phyloP scores from a whole-genome alignment of 1,140 invertebrate species.

The Meteorus sp. region DNA sequence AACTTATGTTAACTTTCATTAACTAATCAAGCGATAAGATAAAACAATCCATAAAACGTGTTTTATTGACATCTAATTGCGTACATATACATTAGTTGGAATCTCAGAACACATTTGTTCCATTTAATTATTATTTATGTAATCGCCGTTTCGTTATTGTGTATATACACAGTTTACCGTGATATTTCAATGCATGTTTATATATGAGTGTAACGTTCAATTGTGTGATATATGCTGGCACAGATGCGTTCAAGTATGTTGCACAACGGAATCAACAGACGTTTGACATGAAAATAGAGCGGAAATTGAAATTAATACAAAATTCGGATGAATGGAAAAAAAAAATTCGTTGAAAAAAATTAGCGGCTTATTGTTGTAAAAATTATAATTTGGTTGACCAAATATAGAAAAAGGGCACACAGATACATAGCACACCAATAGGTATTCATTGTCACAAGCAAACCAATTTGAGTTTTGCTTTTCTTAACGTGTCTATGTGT shows the following conservation, averaged over 20 bases:
- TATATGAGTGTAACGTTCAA: constrained; percentile 32
- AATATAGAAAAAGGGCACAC: constrained; percentile 40
- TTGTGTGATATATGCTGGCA: constrained; percentile 43
- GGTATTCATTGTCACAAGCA: neutral
- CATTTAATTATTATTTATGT: no score
- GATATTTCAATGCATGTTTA: constrained; percentile 24
- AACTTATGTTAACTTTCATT: no score
- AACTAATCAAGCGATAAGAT: no score
- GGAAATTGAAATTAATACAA: constrained; percentile 38
- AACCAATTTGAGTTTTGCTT: constrained; percentile 27
- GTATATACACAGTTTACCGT: constrained; percentile 1
- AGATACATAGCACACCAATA: constrained; percentile 48
- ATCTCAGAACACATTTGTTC: no score
- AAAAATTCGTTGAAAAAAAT: constrained; percentile 16
- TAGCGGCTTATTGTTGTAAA: no score
- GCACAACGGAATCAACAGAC: constrained; percentile 49
- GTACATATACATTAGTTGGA: no score
- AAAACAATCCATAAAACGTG: no score
- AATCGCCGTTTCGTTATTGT: constrained; percentile 20
- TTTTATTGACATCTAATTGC: no score
- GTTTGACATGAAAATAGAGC: constrained; percentile 53
- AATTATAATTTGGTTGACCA: no score
- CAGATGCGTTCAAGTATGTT: constrained; percentile 53
- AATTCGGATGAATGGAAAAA: constrained; percentile 32
- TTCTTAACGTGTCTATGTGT: constrained; percentile 42